Conservation (phyloP, 2,888 invertebrate genomes). For the Fragum whitleyi region DNA sequence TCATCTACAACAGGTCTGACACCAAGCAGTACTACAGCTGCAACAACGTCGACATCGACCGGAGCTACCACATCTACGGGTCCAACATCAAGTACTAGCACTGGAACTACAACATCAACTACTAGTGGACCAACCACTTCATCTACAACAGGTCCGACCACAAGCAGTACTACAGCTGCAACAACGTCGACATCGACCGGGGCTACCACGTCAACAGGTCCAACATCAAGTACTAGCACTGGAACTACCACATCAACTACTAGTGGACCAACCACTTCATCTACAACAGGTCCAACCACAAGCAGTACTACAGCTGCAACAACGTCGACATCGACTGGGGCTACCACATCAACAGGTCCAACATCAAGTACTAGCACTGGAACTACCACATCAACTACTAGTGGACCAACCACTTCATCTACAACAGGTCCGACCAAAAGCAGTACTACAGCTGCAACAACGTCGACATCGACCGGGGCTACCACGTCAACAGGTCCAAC, state of each 20-base stretch:
- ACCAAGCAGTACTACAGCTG: not conserved
- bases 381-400: not conserved
- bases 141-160: slow-evolving; percentile 19
- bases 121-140: not conserved
- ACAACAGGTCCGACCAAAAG: slow-evolving; percentile 14
- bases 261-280: not conserved
- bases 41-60: not conserved
- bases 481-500: slow-evolving; percentile 1
- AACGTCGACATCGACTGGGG: not conserved
- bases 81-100: not conserved
- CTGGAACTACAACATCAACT: not conserved
- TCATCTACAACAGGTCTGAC: not conserved
- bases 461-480: not conserved
- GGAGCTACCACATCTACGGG: not conserved
- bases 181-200: not conserved
- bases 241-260: not conserved
- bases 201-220: not conserved
- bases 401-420: not conserved
- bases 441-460: not conserved
- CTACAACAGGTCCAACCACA: not conserved
- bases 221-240: not conserved
- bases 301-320: not conserved
- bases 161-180: not conserved
- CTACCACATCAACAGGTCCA: not conserved
- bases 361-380: slow-evolving; percentile 4